Conservation (phyloP, 2,797 vertebrate species). For the Borostomias antarcticus region DNA sequence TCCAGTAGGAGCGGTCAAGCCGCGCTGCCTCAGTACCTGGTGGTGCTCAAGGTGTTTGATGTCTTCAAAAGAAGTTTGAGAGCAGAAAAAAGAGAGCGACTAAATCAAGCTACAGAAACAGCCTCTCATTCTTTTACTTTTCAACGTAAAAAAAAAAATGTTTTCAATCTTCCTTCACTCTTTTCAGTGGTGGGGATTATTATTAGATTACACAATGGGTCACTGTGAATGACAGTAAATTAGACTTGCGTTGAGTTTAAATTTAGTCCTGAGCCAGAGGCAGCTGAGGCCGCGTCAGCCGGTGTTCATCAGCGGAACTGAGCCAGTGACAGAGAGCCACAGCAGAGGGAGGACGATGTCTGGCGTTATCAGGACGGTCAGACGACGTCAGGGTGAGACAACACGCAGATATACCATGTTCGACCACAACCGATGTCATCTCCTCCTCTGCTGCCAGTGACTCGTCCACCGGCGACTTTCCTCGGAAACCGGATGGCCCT, state of each 20-base stretch:
- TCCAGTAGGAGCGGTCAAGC: too few species aligned
- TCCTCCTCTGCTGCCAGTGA: too few species aligned
- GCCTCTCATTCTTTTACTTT: too few species aligned
- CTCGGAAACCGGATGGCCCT: neutral
- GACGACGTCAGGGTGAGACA: too few species aligned
- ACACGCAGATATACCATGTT: too few species aligned
- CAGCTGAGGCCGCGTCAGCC: neutral
- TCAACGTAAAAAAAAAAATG: neutral
- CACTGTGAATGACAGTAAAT: conserved; percentile 17
- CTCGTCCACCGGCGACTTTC: too few species aligned
- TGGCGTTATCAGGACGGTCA: too few species aligned
- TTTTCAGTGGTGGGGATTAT: neutral
- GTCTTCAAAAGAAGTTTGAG: neutral
- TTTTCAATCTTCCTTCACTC: neutral
- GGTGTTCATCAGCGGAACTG: conserved; percentile 10
- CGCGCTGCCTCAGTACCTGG: too few species aligned
- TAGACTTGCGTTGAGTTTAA: conserved; percentile 1
- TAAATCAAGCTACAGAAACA: too few species aligned
- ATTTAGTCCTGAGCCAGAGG: conserved; percentile 20
- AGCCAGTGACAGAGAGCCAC: neutral
- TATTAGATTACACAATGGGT: conserved; percentile 3
- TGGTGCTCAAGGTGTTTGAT: too few species aligned
- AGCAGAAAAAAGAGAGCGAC: neutral
- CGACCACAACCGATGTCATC: too few species aligned
- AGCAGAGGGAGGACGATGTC: neutral